phyloP scores from a whole-genome alignment of 2,797 vertebrate species.

The Labroides dimidiatus region DNA sequence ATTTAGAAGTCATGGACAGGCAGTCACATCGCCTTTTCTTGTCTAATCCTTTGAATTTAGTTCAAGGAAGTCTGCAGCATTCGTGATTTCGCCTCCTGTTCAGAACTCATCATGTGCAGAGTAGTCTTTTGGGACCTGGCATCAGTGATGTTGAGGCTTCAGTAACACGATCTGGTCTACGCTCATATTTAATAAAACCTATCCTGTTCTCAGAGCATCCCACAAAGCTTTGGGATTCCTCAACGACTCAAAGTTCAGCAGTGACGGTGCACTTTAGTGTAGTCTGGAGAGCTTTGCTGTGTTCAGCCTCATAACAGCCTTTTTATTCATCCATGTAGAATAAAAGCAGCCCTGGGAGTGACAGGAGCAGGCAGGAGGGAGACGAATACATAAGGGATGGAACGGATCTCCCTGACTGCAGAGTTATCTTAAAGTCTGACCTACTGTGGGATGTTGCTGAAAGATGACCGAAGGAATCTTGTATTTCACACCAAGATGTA shows the following conservation, averaged over 20 bases:
- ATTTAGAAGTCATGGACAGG: slow-evolving; percentile 1
- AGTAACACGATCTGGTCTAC: slow-evolving; percentile 1
- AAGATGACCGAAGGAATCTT: slow-evolving; percentile 31
- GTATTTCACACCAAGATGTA: slow-evolving; percentile 26
- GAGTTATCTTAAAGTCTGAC: slow-evolving; percentile 45
- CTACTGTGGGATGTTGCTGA: slow-evolving; percentile 24
- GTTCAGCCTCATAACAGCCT: slow-evolving; percentile 52
- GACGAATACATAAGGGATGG: slow-evolving; percentile 30
- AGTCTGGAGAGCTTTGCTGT: slow-evolving; percentile 51
- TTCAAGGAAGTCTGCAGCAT: slow-evolving; percentile 15
- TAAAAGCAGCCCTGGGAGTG: slow-evolving; percentile 69
- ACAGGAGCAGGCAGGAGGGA: slow-evolving; percentile 42
- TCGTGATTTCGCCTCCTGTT: background rate
- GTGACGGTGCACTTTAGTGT: slow-evolving; percentile 31
- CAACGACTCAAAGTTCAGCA: slow-evolving; percentile 32
- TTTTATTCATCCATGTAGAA: slow-evolving; percentile 73
- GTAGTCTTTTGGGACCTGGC: background rate
- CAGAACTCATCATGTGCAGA: background rate
- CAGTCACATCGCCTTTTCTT: background rate
- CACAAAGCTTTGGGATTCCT: slow-evolving; percentile 28
- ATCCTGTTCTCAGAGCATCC: slow-evolving; percentile 26
- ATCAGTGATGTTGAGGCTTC: slow-evolving; percentile 5
- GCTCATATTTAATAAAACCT: slow-evolving; percentile 14
- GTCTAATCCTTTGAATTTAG: slow-evolving; percentile 1
- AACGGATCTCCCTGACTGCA: slow-evolving; percentile 31